phyloP scores from a whole-genome alignment of 53 echinoderm and acorn worm genomes.

The Antedon mediterranea region DNA sequence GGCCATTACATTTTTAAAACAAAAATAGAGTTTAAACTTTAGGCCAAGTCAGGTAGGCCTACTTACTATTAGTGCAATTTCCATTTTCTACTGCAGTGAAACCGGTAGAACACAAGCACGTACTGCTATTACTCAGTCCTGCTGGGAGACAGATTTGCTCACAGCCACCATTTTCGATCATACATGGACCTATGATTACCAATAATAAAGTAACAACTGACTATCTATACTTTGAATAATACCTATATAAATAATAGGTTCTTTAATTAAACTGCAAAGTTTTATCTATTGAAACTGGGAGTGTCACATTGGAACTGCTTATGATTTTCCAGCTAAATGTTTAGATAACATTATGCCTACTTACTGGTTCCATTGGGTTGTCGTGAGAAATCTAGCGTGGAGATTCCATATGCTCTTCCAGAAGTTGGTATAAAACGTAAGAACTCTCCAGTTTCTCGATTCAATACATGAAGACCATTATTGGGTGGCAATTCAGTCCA shows the following conservation, averaged over 20 bases:
- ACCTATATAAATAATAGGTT: no score
- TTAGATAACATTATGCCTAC: conserved; percentile 4
- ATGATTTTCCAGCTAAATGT: no score
- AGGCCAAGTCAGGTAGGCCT: no score
- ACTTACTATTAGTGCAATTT: background rate
- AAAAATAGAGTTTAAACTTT: no score
- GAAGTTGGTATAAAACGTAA: conserved; percentile 8
- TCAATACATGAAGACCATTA: conserved; percentile 42
- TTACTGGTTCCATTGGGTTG: conserved; percentile 30
- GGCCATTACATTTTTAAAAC: background rate
- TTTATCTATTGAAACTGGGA: no score
- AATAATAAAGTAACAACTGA: no score
- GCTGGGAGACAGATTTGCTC: conserved; percentile 66
- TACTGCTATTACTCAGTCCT: conserved; percentile 17
- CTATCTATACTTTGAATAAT: no score
- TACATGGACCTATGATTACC: conserved; percentile 40
- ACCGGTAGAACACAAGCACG: conserved; percentile 50
- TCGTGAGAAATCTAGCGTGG: conserved; percentile 45
- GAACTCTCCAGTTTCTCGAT: conserved; percentile 32
- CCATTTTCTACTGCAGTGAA: conserved; percentile 33
- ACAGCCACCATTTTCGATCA: conserved; percentile 50
- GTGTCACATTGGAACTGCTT: no score
- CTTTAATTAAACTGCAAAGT: no score
- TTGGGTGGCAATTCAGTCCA: conserved; percentile 50
- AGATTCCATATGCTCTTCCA: conserved; percentile 29